phyloP scores from a whole-genome alignment of 2,113 vertebrate species.

The Oenanthe oenanthe region DNA sequence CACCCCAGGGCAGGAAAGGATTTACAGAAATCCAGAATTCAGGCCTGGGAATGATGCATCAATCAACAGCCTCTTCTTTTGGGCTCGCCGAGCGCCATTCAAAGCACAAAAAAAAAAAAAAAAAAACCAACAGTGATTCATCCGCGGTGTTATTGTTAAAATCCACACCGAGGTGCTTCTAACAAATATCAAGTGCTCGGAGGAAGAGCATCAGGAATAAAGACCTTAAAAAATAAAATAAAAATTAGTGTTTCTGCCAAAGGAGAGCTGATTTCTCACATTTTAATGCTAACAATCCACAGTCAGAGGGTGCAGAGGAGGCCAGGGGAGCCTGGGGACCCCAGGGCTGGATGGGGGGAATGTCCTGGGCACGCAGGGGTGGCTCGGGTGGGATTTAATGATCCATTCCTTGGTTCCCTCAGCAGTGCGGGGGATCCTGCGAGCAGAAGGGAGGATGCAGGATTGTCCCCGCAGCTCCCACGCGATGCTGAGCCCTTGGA shows the following conservation, averaged over 20 bases:
- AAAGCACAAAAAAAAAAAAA: not conserved
- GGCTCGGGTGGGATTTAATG: not conserved
- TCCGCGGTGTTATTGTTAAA: not conserved
- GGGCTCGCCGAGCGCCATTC: not conserved
- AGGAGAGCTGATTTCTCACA: not conserved
- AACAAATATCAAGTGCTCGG: not conserved
- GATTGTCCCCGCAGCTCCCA: not conserved
- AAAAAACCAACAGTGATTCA: not conserved
- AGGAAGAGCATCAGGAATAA: not conserved
- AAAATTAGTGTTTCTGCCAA: not conserved
- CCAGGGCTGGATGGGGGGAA: not conserved
- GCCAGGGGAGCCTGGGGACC: not conserved
- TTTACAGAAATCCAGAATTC: not conserved
- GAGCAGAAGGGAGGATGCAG: too few relatives aligned
- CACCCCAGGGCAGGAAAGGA: not conserved
- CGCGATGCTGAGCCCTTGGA: not conserved
- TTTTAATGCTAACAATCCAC: not conserved
- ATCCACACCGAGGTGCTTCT: not conserved
- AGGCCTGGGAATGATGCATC: not conserved
- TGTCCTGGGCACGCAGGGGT: not conserved
- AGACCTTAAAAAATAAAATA: not conserved
- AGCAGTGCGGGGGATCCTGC: too few relatives aligned
- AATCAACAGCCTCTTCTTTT: not conserved
- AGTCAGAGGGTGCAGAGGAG: not conserved
- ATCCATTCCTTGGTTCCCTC: too few relatives aligned